A percentile compares a stretch with the other conserved stretches of the same genome.
Evolutionary conservation across 2,888 invertebrate species (phyloP).

Genomic region (Cephus spinipes): DNA sequence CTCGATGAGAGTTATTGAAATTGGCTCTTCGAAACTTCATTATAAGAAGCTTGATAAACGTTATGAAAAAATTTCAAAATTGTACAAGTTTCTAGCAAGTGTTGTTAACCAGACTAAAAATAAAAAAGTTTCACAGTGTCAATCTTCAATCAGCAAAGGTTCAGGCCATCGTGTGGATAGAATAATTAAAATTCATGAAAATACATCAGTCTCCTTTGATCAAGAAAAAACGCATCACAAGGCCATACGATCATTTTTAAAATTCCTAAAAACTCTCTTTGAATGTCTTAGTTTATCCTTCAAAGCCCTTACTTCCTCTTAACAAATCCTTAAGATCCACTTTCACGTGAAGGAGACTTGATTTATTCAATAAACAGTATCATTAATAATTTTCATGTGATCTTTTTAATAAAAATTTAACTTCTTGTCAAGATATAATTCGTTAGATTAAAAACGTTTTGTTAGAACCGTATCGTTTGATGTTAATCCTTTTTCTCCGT

Average conservation of each 20-base stretch:
- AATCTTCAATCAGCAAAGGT: background rate
- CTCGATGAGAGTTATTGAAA: background rate
- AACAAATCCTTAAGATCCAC: no score
- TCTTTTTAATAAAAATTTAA: no score
- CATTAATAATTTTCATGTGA: no score
- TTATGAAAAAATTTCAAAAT: background rate
- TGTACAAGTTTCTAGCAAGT: background rate
- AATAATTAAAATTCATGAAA: no score
- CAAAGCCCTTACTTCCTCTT: background rate
- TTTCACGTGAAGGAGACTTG: no score
- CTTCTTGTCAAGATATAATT: no score
- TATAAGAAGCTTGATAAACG: background rate
- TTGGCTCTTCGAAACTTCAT: background rate
- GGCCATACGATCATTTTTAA: background rate
- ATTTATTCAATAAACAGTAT: no score
- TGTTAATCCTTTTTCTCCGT: background rate
- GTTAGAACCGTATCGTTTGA: background rate
- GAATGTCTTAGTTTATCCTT: background rate
- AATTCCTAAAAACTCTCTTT: background rate
- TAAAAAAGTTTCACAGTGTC: background rate
- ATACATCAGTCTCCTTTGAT: no score
- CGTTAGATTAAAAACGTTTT: background rate
- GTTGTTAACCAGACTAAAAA: background rate
- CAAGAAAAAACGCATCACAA: background rate
- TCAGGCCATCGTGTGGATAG: background rate